Evolutionary conservation across 2,888 invertebrate species (phyloP).

Genomic region (Sisyra nigra): DNA sequence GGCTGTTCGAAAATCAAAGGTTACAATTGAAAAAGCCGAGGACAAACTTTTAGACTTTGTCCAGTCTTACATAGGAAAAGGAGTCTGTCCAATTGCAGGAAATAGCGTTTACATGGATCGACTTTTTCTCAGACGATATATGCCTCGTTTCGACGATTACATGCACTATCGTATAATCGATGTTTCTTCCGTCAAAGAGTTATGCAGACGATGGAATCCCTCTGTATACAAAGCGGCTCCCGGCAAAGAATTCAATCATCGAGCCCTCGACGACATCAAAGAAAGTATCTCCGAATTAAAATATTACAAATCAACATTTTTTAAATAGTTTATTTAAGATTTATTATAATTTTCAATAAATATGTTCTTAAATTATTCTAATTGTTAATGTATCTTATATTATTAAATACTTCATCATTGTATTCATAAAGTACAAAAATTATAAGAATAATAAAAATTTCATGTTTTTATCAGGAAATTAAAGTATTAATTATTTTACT

Average conservation of each 20-base stretch:
- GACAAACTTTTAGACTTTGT: constrained; percentile 54
- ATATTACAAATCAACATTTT: constrained; percentile 55
- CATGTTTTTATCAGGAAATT: too few species aligned
- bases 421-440: too few species aligned
- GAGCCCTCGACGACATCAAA: constrained; percentile 67
- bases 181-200: constrained; percentile 79
- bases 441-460: too few species aligned
- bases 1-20: constrained; percentile 48
- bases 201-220: constrained; percentile 64
- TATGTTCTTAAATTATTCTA: too few species aligned
- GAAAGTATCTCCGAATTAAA: constrained; percentile 75
- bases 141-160: constrained; percentile 63
- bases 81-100: constrained; percentile 65
- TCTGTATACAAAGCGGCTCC: constrained; percentile 38
- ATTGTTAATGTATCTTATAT: too few species aligned
- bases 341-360: too few species aligned
- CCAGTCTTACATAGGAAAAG: constrained; percentile 33
- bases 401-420: too few species aligned
- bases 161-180: constrained; percentile 89
- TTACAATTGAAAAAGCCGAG: constrained; percentile 53
- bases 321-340: constrained; percentile 34
- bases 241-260: constrained; percentile 46
- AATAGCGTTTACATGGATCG: constrained; percentile 80
- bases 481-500: too few species aligned
- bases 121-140: constrained; percentile 62